phyloP scores from a whole-genome alignment of 2,113 vertebrate species.

The Asarcornis scutulata region DNA sequence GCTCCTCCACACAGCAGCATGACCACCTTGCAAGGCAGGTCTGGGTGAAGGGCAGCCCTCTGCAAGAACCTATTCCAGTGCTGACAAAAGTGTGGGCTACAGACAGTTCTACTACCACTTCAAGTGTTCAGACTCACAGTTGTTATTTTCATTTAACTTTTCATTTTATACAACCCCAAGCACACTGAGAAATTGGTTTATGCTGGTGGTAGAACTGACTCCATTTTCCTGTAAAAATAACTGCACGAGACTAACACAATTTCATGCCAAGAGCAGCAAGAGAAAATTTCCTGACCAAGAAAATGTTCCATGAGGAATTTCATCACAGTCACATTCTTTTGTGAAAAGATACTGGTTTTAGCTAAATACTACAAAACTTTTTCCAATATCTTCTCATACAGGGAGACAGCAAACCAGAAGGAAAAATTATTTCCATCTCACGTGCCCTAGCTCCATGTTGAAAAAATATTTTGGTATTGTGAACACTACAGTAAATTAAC shows the following conservation, averaged over 20 bases:
- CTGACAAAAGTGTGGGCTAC: not conserved
- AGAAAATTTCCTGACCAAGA: not conserved
- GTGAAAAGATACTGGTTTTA: not conserved
- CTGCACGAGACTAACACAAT: not conserved
- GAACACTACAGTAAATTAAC: not conserved
- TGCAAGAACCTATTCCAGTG: not conserved
- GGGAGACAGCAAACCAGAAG: not conserved
- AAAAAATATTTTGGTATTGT: not conserved
- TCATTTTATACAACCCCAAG: not conserved
- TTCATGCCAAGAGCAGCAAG: not conserved
- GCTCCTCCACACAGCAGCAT: accelerated
- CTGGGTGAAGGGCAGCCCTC: not conserved
- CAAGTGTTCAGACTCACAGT: not conserved
- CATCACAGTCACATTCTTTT: not conserved
- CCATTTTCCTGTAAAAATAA: not conserved
- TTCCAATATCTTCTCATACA: not conserved
- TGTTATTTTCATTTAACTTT: not conserved
- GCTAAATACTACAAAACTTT: not conserved
- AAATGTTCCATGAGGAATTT: not conserved
- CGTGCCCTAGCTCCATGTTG: not conserved
- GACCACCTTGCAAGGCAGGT: not conserved
- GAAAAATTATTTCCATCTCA: not conserved
- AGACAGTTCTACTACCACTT: not conserved
- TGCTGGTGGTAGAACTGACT: not conserved
- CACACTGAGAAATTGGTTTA: not conserved